phyloP scores from a whole-genome alignment of 2,797 vertebrate genomes.

The Varecia variegata region DNA sequence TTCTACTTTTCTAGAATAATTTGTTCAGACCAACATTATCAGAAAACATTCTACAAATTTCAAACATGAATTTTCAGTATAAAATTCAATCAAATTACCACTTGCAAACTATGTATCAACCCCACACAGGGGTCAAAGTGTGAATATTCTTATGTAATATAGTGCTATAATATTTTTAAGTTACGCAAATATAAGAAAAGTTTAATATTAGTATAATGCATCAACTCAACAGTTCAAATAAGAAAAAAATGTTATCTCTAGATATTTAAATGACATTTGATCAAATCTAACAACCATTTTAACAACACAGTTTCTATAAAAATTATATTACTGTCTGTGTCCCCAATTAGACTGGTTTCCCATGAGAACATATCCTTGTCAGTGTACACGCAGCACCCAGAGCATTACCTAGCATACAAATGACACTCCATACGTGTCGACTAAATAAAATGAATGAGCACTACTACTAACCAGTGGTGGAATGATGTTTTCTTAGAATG shows the following conservation, averaged over 20 bases:
- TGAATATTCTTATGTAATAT: background rate
- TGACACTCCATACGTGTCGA: background rate
- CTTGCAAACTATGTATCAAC: background rate
- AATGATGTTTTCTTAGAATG: background rate
- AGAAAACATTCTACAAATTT: background rate
- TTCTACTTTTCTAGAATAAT: background rate
- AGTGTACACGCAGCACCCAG: background rate
- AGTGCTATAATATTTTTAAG: background rate
- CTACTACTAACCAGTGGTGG: background rate
- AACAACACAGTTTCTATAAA: background rate
- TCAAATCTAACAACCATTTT: background rate
- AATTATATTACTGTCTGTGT: background rate
- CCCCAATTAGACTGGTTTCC: background rate
- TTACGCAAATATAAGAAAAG: background rate
- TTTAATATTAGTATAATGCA: background rate
- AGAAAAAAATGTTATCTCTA: background rate
- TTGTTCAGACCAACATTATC: background rate
- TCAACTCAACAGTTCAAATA: background rate
- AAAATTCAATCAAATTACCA: background rate
- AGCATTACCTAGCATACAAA: background rate
- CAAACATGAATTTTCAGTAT: background rate
- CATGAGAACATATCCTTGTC: background rate
- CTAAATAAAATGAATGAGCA: background rate
- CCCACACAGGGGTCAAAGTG: background rate
- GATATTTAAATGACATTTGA: background rate